Evolutionary conservation across 1,140 invertebrate species (phyloP).

Genomic region (Zaprionus gabonicus): DNA sequence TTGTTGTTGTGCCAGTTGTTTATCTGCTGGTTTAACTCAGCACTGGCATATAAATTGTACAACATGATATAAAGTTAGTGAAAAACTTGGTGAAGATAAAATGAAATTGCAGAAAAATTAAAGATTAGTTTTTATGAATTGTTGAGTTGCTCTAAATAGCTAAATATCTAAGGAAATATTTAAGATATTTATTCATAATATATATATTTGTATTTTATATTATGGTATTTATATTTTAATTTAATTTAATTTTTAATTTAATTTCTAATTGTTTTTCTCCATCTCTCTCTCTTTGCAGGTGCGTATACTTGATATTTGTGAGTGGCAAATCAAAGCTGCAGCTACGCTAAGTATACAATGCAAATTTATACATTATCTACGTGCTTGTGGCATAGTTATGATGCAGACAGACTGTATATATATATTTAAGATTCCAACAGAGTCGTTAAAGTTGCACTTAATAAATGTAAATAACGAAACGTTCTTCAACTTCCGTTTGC

Average conservation of each 20-base stretch:
- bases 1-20: constrained; percentile 28
- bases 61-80: constrained; percentile 41
- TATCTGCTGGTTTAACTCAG: constrained; percentile 20
- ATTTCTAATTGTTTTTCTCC: constrained; percentile 17
- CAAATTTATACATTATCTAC: not conserved
- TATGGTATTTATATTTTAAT: not conserved
- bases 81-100: not conserved
- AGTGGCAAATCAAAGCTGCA: not conserved
- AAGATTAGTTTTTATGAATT: too few relatives aligned
- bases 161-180: not conserved
- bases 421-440: not conserved
- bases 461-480: constrained; percentile 35
- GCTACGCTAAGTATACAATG: constrained; percentile 23
- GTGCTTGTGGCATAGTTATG: not conserved
- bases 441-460: constrained; percentile 19
- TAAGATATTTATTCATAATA: not conserved
- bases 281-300: constrained; percentile 43
- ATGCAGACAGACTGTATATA: not conserved
- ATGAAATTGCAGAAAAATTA: not conserved
- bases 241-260: constrained; percentile 10
- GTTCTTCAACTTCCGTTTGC: constrained; percentile 23
- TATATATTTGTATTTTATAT: not conserved
- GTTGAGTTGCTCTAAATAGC: not conserved
- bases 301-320: constrained; percentile 35
- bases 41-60: constrained; percentile 66